phyloP scores from a whole-genome alignment of 2,888 invertebrate genomes.

The Nomada ruficornis region DNA sequence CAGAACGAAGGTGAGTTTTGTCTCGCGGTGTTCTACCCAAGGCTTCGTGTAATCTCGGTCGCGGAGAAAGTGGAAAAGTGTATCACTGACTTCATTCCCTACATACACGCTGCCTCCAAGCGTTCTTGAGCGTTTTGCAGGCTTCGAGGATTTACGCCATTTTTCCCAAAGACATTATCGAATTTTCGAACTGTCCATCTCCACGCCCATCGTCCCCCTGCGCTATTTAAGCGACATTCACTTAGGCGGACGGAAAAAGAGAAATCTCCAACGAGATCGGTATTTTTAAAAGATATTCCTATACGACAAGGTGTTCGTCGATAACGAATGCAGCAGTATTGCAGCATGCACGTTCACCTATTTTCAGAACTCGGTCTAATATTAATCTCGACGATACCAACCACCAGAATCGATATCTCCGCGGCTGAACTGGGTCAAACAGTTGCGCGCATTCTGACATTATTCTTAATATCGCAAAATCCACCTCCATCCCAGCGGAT shows the following conservation, averaged over 20 bases:
- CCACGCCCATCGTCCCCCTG: too few species aligned
- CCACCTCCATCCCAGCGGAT: not conserved
- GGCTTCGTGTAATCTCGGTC: slow-evolving; percentile 76
- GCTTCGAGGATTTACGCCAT: not conserved
- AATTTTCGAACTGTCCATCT: not conserved
- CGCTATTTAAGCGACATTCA: not conserved
- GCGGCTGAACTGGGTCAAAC: slow-evolving; percentile 57
- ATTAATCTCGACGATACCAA: slow-evolving; percentile 59
- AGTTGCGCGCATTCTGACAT: slow-evolving; percentile 56
- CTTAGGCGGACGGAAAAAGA: too few species aligned
- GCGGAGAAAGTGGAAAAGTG: slow-evolving; percentile 80
- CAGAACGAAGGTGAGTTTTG: slow-evolving; percentile 70
- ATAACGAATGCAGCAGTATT: slow-evolving; percentile 47
- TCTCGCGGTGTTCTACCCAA: slow-evolving; percentile 67
- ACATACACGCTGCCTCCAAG: slow-evolving; percentile 46
- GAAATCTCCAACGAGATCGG: not conserved
- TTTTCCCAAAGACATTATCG: not conserved
- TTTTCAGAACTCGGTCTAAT: slow-evolving; percentile 59
- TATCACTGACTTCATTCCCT: slow-evolving; percentile 73
- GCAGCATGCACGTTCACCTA: slow-evolving; percentile 50
- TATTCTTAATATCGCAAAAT: slow-evolving; percentile 60
- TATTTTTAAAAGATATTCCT: slow-evolving; percentile 6
- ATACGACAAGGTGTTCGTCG: not conserved
- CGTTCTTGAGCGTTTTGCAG: slow-evolving; percentile 6
- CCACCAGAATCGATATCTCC: slow-evolving; percentile 60